phyloP scores from a whole-genome alignment of 2,888 invertebrate species.

The Melieria picta region DNA sequence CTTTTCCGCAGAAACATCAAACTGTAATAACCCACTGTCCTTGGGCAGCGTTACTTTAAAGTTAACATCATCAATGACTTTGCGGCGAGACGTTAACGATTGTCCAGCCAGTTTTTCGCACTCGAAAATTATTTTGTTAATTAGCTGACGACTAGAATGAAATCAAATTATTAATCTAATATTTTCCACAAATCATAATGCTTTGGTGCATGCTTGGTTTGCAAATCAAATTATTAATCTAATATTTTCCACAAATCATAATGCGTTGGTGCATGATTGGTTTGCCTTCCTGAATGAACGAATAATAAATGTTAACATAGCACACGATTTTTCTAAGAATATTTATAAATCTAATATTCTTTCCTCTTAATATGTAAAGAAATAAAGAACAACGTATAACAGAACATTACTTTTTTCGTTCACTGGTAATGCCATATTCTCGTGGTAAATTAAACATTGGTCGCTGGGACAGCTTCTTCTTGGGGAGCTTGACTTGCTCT shows the following conservation, averaged over 20 bases:
- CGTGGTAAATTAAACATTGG: slow-evolving; percentile 79
- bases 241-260: not conserved
- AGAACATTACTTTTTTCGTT: slow-evolving; percentile 73
- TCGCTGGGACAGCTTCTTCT: slow-evolving; percentile 74
- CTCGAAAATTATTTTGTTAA: slow-evolving; percentile 74
- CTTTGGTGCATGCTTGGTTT: slow-evolving; percentile 16
- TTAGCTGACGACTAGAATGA: slow-evolving; percentile 69
- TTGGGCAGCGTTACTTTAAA: slow-evolving; percentile 71
- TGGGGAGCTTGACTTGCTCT: slow-evolving; percentile 81
- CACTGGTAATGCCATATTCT: slow-evolving; percentile 78
- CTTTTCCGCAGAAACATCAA: slow-evolving; percentile 74
- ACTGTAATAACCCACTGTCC: slow-evolving; percentile 72
- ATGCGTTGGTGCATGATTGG: slow-evolving; percentile 20
- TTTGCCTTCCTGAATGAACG: no score
- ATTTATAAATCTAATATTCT: no score
- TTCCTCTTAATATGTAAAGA: no score
- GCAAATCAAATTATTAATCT: not conserved
- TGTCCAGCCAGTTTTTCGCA: slow-evolving; percentile 73
- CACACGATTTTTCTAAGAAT: no score
- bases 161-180: not conserved
- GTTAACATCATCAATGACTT: slow-evolving; percentile 71
- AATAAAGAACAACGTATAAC: no score
- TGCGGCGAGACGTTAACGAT: slow-evolving; percentile 69
- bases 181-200: not conserved
- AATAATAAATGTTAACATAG: no score